Conservation (phyloP, 2,113 vertebrate species). For the Chunga burmeisteri region DNA sequence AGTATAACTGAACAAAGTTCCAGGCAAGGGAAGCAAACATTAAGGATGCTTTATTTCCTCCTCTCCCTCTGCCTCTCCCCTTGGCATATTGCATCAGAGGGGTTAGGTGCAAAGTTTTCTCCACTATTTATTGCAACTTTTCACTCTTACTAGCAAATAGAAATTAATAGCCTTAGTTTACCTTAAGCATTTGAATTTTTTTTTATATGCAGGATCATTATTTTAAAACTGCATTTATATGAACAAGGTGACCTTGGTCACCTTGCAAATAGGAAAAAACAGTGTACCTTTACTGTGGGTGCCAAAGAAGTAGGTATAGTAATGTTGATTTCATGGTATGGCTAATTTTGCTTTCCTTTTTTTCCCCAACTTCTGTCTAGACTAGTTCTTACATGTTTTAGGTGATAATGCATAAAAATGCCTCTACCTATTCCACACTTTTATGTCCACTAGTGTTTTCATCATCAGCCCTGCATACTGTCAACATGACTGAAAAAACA, state of each 20-base stretch:
- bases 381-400: not conserved
- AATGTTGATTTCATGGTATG: not conserved
- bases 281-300: not conserved
- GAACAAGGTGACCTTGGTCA: not conserved
- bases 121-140: not conserved
- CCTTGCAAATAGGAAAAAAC: accelerated
- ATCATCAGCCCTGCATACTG: not conserved
- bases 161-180: not conserved
- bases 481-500: not conserved
- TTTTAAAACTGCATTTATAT: not conserved
- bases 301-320: not conserved
- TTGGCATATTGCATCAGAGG: not conserved
- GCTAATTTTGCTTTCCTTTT: not conserved
- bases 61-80: not conserved
- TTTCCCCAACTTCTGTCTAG: not conserved
- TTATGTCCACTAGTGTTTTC: not conserved
- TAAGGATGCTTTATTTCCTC: not conserved
- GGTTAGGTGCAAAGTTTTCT: not conserved
- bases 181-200: not conserved
- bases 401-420: not conserved
- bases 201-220: accelerated
- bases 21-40: not conserved
- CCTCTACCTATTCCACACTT: not conserved
- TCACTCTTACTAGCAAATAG: not conserved
- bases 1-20: not conserved